Conservation (phyloP, 2,888 invertebrate species). For the Drosophila pegasa region DNA sequence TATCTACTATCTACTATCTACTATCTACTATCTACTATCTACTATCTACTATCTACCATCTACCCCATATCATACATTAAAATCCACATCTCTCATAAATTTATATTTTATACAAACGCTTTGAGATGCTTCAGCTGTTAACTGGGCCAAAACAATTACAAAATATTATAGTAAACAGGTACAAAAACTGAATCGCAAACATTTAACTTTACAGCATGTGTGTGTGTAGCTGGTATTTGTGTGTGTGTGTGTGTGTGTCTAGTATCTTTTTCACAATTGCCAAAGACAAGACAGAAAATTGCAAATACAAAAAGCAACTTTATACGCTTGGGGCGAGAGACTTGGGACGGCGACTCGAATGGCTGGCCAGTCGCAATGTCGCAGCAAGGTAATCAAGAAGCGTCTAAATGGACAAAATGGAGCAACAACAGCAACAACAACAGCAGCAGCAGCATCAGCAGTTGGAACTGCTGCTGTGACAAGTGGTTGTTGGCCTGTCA, state of each 20-base stretch:
- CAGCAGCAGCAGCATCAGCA: conserved; percentile 57
- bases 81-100: conserved; percentile 2
- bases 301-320: conserved; percentile 54
- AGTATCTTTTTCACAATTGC: conserved; percentile 67
- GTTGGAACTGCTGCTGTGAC: conserved; percentile 25
- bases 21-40: background rate
- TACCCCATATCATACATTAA: background rate
- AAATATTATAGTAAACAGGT: conserved; percentile 56
- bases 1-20: background rate
- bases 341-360: conserved; percentile 28
- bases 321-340: conserved; percentile 48
- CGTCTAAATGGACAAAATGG: conserved; percentile 78
- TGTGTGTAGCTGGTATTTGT: conserved; percentile 6
- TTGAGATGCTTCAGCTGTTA: conserved; percentile 53
- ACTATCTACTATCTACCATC: background rate
- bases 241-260: conserved; percentile 18
- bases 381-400: conserved; percentile 75
- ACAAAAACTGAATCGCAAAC: conserved; percentile 32
- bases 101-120: conserved; percentile 36
- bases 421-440: conserved; percentile 54
- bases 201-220: conserved; percentile 4
- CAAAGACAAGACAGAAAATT: conserved; percentile 61
- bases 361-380: conserved; percentile 45
- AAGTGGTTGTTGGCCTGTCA: conserved; percentile 60
- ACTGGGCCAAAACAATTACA: conserved; percentile 69